Evolutionary conservation across 2,113 vertebrate species (phyloP), one percentile per base, ranked within the genome.

Genomic region (Tychaedon coryphoeus): DNA sequence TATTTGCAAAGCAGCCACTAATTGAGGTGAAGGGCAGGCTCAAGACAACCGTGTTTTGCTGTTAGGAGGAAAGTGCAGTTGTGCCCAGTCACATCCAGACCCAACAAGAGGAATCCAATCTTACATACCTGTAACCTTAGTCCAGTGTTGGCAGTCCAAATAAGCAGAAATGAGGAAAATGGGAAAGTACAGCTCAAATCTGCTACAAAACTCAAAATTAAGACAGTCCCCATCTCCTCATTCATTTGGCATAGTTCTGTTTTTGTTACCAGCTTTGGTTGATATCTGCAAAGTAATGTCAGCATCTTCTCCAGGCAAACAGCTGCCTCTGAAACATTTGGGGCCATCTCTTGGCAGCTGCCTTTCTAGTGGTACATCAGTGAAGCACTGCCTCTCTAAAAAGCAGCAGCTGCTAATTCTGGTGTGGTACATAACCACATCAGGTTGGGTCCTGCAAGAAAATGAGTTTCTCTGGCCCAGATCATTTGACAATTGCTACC

Each of bases 321-420:
- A 95, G 80, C 89, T 96, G 94, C 86, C 65, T 87, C 76, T 53
- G 73, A 85, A 95, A 61, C 45, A 60, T 57, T 77, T 36, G 3
- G 47, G 76, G 65, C 48, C 3, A 7, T 53, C 70, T 93, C 69
- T 90, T 96, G 96, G 95, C 96, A 96, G 82, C 34, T 12, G 2
- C 62, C 67, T 48, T 91, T 64, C 72, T 54, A 56, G 43, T 2
- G 1, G 57, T 23, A 48, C 88, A 83, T 29, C 62, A 28, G 51
- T 54, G 51, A 96, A 93, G 57, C 80, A 36, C 19, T 48, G 80
- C 76, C 73, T 81, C 76, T 74, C 71, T 91, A 53, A 78, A 97
- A 95, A 64, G 61, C 92, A 91, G 91, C 95, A 95, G 92, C 91
- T 95, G 93, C 89, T 91, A 67, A 86, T 95, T 90, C 83, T 94